Base-by-base conservation (phyloP, 2,888 invertebrate genomes). In the Dolichomitus sp. region DNA sequence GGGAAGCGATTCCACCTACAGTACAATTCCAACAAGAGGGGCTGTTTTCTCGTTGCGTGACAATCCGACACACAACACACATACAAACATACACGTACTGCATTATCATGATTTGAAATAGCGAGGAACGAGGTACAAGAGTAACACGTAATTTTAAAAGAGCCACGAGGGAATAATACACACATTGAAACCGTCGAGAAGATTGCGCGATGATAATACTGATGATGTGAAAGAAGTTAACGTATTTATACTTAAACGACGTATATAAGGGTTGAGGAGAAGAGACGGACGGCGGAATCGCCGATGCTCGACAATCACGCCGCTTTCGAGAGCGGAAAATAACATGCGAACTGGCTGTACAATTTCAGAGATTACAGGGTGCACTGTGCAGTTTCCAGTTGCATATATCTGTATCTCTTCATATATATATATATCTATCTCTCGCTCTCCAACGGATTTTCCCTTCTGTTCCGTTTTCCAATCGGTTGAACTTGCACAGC, bases 351-450 rank as follows among this genome's bases (percentile, higher is more conserved):
- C 27, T 23, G 65, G 40, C 81, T 74, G 89, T 87, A 90, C 90
- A 91, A 91, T 92, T 90, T 85, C 85, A 87, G 84, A 90, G 89
- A 92, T 92, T 90, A 91, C 88, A 89, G 89, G 88, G 86, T 81
- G 77, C 40, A 23, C 37, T 37, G 68, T 50, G 45, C 48, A 73
- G 23, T 40, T 59, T 37, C 9, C 61, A 40, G 40, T n/a, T 66
- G 57, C 23, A 68, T 68, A 7, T 63, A 40, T 40, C 3, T 42
- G 19, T 11, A 40, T 11, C 63, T 63, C 59, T 23, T 23, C 19
- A 11, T 11, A 23, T 42, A 42, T 40, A 6, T 23, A 5, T 40
- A 17, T 40, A 17, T 65, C 42, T 23, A 23, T 42, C 63, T 42
- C 33, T 61, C 17, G 2, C 61, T 37, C 17, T 37, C 11, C 17